Conservation (phyloP, 2,888 invertebrate genomes). For the Aleiodes leptofemur region DNA sequence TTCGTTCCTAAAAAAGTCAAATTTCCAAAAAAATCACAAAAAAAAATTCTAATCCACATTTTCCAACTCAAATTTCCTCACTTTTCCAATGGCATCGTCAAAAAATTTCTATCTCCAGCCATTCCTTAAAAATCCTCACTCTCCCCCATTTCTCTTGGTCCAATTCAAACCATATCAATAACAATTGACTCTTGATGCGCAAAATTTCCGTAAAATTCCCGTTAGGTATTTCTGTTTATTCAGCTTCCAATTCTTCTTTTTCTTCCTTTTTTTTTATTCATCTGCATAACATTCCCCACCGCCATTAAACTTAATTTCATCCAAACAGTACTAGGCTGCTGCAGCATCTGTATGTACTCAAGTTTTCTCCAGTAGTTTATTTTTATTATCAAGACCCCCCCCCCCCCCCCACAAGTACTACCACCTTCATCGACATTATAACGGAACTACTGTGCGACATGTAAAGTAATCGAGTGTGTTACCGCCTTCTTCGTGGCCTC, state of each 20-base stretch:
- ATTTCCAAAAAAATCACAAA: too few relatives aligned
- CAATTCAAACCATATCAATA: not conserved
- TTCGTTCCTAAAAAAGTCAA: too few relatives aligned
- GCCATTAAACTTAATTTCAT: constrained; percentile 21
- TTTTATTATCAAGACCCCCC: not conserved
- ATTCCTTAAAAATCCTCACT: too few relatives aligned
- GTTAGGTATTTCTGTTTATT: constrained; percentile 14
- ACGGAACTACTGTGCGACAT: constrained; percentile 35
- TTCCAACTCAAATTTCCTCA: too few relatives aligned
- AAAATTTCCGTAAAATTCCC: not conserved
- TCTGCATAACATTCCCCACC: not conserved
- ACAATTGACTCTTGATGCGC: not conserved
- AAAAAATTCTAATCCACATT: too few relatives aligned
- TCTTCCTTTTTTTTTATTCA: not conserved
- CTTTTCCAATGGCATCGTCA: too few relatives aligned
- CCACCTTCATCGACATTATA: constrained; percentile 11
- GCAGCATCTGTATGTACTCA: not conserved
- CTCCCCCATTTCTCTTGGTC: not conserved
- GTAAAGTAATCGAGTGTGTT: constrained; percentile 25
- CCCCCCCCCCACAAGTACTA: too few relatives aligned
- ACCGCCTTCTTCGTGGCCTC: constrained; percentile 16
- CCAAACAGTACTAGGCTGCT: not conserved
- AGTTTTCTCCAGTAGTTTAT: constrained; percentile 12
- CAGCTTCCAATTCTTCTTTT: not conserved
- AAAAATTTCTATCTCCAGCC: too few relatives aligned